phyloP scores from a whole-genome alignment of 2,888 invertebrate genomes.

The Caradrina clavipalpis region DNA sequence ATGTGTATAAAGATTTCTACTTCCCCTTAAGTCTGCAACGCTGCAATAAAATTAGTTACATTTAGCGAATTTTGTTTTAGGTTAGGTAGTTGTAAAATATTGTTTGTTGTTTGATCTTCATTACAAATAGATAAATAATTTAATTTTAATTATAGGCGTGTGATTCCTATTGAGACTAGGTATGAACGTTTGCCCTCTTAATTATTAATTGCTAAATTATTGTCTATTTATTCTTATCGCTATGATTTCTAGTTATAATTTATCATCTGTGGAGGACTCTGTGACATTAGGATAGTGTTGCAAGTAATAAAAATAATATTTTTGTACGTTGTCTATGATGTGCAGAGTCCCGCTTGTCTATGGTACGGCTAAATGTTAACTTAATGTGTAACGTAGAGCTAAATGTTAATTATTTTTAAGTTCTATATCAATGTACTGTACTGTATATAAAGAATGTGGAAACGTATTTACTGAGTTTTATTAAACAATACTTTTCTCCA shows the following conservation, averaged over 20 bases:
- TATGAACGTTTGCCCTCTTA: constrained; percentile 41
- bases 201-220: constrained; percentile 53
- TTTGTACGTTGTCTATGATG: constrained; percentile 64
- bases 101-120: constrained; percentile 53
- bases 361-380: constrained; percentile 74
- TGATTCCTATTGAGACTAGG: constrained; percentile 49
- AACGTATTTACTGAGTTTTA: constrained; percentile 65
- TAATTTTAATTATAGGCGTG: constrained; percentile 43
- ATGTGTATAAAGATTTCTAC: neutral
- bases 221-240: constrained; percentile 58
- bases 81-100: constrained; percentile 21
- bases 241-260: constrained; percentile 58
- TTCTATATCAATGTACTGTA: constrained; percentile 78
- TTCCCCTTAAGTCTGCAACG: constrained; percentile 24
- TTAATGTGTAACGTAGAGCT: constrained; percentile 80
- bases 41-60: constrained; percentile 1
- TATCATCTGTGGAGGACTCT: constrained; percentile 57
- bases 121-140: constrained; percentile 44
- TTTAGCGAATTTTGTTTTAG: constrained; percentile 21
- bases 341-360: constrained; percentile 59
- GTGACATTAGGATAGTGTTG: constrained; percentile 54
- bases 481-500: constrained; percentile 14
- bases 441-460: constrained; percentile 88
- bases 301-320: constrained; percentile 58
- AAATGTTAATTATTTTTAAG: constrained; percentile 90